phyloP scores from a whole-genome alignment of 37 sponge, comb jelly and placozoan genomes.

The Halichondria panicea region DNA sequence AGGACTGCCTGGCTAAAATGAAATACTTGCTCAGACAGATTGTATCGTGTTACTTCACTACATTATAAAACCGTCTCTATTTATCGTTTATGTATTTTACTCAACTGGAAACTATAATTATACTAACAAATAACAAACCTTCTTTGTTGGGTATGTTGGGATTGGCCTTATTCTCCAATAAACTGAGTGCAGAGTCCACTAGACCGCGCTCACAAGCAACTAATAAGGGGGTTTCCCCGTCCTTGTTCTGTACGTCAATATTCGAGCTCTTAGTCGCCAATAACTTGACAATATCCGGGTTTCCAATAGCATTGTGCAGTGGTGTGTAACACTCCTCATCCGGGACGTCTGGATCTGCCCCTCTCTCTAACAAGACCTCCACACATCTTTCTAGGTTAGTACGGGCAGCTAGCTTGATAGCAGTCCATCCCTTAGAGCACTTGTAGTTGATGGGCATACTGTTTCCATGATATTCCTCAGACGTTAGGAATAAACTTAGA shows the following conservation, averaged over 20 bases:
- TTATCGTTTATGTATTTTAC: too few species aligned
- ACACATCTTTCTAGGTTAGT: slow-evolving; percentile 67
- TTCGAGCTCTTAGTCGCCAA: slow-evolving; percentile 18
- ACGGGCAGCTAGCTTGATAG: slow-evolving; percentile 71
- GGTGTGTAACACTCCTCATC: slow-evolving; percentile 63
- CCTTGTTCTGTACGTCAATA: slow-evolving; percentile 43
- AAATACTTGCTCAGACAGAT: too few species aligned
- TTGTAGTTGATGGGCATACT: slow-evolving; percentile 40
- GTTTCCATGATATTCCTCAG: neutral
- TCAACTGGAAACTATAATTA: too few species aligned
- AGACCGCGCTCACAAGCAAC: slow-evolving; percentile 43
- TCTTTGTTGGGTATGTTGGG: slow-evolving; percentile 68
- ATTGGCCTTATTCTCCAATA: slow-evolving; percentile 66
- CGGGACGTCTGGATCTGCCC: slow-evolving; percentile 61
- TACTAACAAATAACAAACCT: slow-evolving; percentile 15
- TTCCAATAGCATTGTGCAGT: slow-evolving; percentile 65
- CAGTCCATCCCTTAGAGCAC: slow-evolving; percentile 73
- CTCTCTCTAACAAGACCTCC: slow-evolving; percentile 56
- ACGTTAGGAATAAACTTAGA: slow-evolving; percentile 40
- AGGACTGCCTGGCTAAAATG: neutral
- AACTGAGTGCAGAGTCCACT: slow-evolving; percentile 33
- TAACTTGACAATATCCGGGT: slow-evolving; percentile 57
- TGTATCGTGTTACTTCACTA: too few species aligned
- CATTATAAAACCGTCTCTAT: too few species aligned
- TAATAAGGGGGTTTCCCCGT: slow-evolving; percentile 60